Percentiles rank a stretch among this genome's conserved stretches.
phyloP scores from a whole-genome alignment of 1,140 invertebrate species.

The Plectrocnemia conspersa region DNA sequence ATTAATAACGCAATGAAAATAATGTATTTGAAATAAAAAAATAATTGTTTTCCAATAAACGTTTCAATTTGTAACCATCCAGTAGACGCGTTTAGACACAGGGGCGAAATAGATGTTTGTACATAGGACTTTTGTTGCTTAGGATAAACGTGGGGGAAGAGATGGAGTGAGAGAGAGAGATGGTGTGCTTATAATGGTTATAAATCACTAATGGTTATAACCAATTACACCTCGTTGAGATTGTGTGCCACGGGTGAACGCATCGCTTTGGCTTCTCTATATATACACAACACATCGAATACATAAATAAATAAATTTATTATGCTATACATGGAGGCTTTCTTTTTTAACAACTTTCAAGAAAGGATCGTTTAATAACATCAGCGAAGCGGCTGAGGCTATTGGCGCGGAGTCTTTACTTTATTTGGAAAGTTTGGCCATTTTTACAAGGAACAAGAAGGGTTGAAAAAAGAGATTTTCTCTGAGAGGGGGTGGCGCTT shows the following conservation, averaged over 20 bases:
- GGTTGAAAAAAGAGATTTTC: too few relatives aligned
- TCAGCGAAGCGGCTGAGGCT: too few relatives aligned
- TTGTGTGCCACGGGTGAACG: constrained; percentile 9
- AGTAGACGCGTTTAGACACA: not conserved
- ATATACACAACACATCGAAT: not conserved
- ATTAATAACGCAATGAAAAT: too few relatives aligned
- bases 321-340: not conserved
- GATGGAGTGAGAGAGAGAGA: not conserved
- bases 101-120: constrained; percentile 17
- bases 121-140: constrained; percentile 23
- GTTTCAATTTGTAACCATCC: not conserved
- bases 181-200: constrained; percentile 30
- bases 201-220: constrained; percentile 35
- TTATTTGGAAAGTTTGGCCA: too few relatives aligned
- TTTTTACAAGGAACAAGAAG: too few relatives aligned
- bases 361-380: constrained; percentile 3
- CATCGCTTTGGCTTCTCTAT: constrained; percentile 11
- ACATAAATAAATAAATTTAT: not conserved
- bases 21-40: too few relatives aligned
- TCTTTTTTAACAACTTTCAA: not conserved
- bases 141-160: constrained; percentile 20
- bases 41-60: too few relatives aligned
- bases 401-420: too few relatives aligned
- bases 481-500: not conserved
- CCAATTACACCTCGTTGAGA: constrained; percentile 33